Evolutionary conservation across 1,140 invertebrate genomes (phyloP).

Genomic region (Dreissena polymorpha): DNA sequence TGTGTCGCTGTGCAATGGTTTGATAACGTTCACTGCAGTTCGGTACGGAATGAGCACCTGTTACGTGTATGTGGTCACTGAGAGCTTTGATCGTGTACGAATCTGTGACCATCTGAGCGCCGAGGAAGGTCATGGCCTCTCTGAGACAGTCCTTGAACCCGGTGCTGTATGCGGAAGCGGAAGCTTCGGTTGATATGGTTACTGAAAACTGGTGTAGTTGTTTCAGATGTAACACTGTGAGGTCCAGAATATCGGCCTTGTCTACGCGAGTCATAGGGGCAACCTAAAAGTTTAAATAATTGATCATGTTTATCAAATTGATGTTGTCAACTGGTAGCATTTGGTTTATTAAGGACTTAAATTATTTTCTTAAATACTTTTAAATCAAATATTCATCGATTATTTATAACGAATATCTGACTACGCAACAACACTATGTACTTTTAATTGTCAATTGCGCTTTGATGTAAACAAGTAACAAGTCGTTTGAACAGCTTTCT

Average conservation of each 20-base stretch:
- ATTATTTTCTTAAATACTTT: no score
- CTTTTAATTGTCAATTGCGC: no score
- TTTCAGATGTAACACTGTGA: slow-evolving; percentile 24
- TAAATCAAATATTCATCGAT: no score
- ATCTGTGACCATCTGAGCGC: no score
- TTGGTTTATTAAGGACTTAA: no score
- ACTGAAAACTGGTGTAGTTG: slow-evolving; percentile 12
- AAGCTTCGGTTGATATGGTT: slow-evolving; percentile 6
- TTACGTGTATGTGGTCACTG: slow-evolving; percentile 17
- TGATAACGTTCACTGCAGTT: not conserved
- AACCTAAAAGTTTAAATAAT: not conserved
- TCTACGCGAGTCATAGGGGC: slow-evolving; percentile 36
- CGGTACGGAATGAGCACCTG: not conserved
- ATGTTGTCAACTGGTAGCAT: no score
- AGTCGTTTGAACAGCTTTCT: no score
- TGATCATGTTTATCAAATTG: no score
- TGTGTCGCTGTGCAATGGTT: not conserved
- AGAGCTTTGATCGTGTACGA: not conserved
- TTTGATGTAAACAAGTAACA: no score
- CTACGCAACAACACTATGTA: no score
- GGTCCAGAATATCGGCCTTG: slow-evolving; percentile 37
- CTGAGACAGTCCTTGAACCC: slow-evolving; percentile 25
- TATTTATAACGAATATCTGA: no score
- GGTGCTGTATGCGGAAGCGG: slow-evolving; percentile 7
- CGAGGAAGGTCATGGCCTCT: slow-evolving; percentile 14